phyloP scores from a whole-genome alignment of 2,113 vertebrate genomes.

The Ahaetulla prasina region DNA sequence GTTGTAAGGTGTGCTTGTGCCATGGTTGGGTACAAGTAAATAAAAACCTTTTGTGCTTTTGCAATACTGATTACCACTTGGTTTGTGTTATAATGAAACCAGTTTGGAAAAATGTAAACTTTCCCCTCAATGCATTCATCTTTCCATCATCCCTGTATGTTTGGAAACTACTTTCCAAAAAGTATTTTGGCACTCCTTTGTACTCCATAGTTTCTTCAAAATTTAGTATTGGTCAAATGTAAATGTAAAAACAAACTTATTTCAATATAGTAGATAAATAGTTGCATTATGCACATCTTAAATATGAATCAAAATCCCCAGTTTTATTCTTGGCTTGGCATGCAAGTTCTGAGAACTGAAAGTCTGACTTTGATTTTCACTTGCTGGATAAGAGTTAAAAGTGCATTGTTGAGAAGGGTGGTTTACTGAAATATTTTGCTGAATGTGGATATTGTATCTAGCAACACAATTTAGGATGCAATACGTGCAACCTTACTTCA shows the following conservation, averaged over 20 bases:
- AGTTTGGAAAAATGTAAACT: not conserved
- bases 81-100: not conserved
- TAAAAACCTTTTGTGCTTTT: not conserved
- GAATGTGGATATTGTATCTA: not conserved
- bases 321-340: not conserved
- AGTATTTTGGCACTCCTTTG: not conserved
- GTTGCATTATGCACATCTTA: not conserved
- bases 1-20: not conserved
- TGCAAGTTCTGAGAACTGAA: not conserved
- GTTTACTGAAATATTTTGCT: not conserved
- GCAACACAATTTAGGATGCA: not conserved
- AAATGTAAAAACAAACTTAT: not conserved
- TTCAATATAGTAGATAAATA: not conserved
- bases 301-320: not conserved
- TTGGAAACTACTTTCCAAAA: not conserved
- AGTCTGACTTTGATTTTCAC: not conserved
- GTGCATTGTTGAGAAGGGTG: not conserved
- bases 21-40: not conserved
- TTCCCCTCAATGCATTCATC: not conserved
- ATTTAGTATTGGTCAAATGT: not conserved
- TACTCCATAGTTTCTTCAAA: not conserved
- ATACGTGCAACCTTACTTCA: not conserved
- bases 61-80: not conserved
- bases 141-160: not conserved
- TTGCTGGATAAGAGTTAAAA: not conserved